Evolutionary conservation across 2,113 vertebrate genomes (phyloP), one percentile per base, ranked within the genome.

Genomic region (Engystomops pustulosus): DNA sequence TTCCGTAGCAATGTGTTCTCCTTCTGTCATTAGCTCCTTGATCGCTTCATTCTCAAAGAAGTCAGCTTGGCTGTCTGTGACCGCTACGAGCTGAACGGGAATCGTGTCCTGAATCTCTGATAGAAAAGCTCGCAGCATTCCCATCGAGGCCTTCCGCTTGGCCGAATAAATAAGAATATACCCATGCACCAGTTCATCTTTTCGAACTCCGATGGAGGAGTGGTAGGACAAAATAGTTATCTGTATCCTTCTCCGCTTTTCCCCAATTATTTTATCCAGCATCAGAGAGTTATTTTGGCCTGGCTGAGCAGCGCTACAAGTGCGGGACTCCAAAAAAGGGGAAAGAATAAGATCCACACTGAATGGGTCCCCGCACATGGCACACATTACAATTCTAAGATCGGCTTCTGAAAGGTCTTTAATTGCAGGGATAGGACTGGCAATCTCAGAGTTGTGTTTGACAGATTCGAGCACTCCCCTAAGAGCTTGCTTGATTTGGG

Each of bases 341-440:
- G 98, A 98, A 88, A 99, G 96, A 90, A 99, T 99, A 88, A 99
- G 96, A 92, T 99, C 97, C 62, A 98, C 96, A 25, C 97, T 98
- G 87, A 99, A 99, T 0, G 97, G 98, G 91, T 99, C 98, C 62
- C 98, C 97, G 91, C 98, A 99, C 98, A 99, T 98, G 85, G 96
- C 97, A 88, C 97, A 99, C 98, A 99, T 99, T 38, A 99, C 97
- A 53, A 99, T 98, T 87, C 98, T 93, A 44, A 99, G 91, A 87
- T 99, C 98, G 0, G 95, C 96, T 93, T 99, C 98, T 2, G 97
- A 96, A 85, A 97, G 90, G 90, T 99, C 98, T 89, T 98, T 99
- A 92, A 97, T 98, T 62, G 92, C 96, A 8, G 98, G 97, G 91
- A 96, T 90, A 0, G 97, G 96, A 77, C 93, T 96, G 81, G 97